Percentiles rank a stretch among this genome's conserved stretches.
These are phyloP conservation scores for Pinna nobilis DNA, from an alignment of 1,140 invertebrate genomes.

Conservation along the genomic window DNA sequence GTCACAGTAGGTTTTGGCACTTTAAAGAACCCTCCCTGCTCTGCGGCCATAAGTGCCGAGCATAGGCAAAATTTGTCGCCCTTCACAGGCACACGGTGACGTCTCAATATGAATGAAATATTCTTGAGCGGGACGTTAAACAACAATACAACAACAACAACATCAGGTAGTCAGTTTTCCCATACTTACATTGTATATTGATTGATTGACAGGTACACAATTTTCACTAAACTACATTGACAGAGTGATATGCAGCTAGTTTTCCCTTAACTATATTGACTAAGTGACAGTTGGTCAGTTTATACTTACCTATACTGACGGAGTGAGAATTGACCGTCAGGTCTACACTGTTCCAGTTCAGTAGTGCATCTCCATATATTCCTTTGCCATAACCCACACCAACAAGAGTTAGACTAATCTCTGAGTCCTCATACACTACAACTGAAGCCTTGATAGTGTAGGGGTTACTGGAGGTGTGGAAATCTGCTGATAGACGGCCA, in stretches of 20 bases:
- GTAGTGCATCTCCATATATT: constrained; percentile 44
- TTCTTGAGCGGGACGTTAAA: neutral
- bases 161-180: neutral
- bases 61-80: too few relatives aligned
- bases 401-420: constrained; percentile 26
- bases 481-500: constrained; percentile 51
- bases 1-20: too few relatives aligned
- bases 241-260: neutral
- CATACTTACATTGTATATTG: too few relatives aligned
- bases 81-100: too few relatives aligned
- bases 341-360: constrained; percentile 25
- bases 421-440: constrained; percentile 56
- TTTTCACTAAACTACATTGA: too few relatives aligned
- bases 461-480: constrained; percentile 48
- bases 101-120: too few relatives aligned
- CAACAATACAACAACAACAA: too few relatives aligned
- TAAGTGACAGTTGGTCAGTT: neutral
- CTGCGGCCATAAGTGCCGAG: too few relatives aligned
- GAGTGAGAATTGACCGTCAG: constrained; percentile 13
- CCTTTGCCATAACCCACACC: constrained; percentile 48
- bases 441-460: constrained; percentile 41
- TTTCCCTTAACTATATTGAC: neutral
- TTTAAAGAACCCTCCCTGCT: too few relatives aligned
- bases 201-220: too few relatives aligned
- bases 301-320: constrained; percentile 26